Evolutionary conservation across 2,797 vertebrate species (phyloP), one percentile per base, ranked within the genome.

Genomic region (Smutsia gigantea): DNA sequence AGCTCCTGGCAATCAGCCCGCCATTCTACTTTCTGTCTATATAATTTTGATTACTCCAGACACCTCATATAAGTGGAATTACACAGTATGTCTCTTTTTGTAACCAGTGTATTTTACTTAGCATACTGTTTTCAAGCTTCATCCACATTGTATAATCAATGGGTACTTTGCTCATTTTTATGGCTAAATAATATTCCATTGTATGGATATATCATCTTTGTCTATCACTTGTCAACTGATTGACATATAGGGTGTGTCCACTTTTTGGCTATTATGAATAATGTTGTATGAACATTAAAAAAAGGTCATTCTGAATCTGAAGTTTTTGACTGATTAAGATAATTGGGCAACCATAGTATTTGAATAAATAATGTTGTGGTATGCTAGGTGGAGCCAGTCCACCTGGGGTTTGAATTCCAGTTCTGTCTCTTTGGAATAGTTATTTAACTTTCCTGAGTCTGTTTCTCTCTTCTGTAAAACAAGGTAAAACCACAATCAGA

Each of bases 381-480:
- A 55, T 53, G 39, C n/a, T 46, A 23, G n/a, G 39, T 25, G 49
- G n/a, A 66, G 39, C 27, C 55, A 37, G 31, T 78, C 37, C 46
- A 84, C 14, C 34, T n/a, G 72, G 71, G 29, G 10, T 85, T 90
- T 64, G 46, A 81, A 63, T 61, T 21, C 53, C 29, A 39, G 46
- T 51, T 72, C 34, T 83, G 39, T 75, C n/a, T 84, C 11, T 39
- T 66, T 59, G 34, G 37, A 72, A 4, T 17, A 64, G 72, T 79
- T 59, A 53, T 61, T 72, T 57, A 31, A 39, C 57, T 88, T 59
- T 31, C 10, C 57, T 72, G 55, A 46, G 27, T 51, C 57, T 71
- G 21, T 64, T 91, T 83, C 29, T 88, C 23, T 94, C n/a, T 78
- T 71, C 77, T 64, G 42, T 66, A 88, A 92, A 92, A 57, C 23